A percentile compares a stretch with the other conserved stretches of the same genome.
Evolutionary conservation across 2,113 vertebrate genomes (phyloP).

Genomic region (Labeo rohita): DNA sequence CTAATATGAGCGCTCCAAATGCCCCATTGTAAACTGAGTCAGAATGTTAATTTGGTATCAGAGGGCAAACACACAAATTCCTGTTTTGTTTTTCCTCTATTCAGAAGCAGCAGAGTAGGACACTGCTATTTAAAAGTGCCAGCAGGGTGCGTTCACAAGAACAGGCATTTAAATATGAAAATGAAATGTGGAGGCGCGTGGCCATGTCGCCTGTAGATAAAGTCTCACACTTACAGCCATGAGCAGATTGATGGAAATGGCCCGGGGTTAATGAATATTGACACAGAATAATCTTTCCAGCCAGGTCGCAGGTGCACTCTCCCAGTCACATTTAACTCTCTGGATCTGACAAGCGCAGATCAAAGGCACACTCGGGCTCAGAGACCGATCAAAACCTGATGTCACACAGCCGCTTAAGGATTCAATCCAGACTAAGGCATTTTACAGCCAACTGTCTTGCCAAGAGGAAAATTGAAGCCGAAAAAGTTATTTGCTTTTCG

Average conservation of each 20-base stretch:
- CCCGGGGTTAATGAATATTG: constrained; percentile 65
- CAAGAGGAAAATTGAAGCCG: constrained; percentile 39
- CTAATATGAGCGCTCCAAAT: constrained; percentile 7
- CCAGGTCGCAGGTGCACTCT: constrained; percentile 68
- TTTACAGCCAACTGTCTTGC: constrained; percentile 39
- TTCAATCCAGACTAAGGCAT: constrained; percentile 41
- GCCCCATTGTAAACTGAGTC: neutral
- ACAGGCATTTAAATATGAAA: constrained; percentile 53
- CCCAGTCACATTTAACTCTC: constrained; percentile 66
- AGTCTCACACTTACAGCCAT: constrained; percentile 40
- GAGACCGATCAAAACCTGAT: constrained; percentile 46
- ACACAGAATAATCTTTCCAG: constrained; percentile 65
- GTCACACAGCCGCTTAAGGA: constrained; percentile 35
- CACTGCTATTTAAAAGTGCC: constrained; percentile 42
- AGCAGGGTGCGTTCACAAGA: constrained; percentile 9
- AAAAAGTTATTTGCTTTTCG: constrained; percentile 19
- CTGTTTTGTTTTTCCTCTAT: constrained; percentile 43
- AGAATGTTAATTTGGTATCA: constrained; percentile 18
- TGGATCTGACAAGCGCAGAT: constrained; percentile 67
- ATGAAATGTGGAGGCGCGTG: constrained; percentile 45
- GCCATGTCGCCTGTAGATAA: constrained; percentile 45
- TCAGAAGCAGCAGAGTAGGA: constrained; percentile 46
- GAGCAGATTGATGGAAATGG: constrained; percentile 59
- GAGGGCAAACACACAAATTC: constrained; percentile 20
- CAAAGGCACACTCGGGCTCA: constrained; percentile 51